These are phyloP conservation scores for Littorina saxatilis DNA, from an alignment of 1,140 invertebrate species.

Conservation along the genomic window DNA sequence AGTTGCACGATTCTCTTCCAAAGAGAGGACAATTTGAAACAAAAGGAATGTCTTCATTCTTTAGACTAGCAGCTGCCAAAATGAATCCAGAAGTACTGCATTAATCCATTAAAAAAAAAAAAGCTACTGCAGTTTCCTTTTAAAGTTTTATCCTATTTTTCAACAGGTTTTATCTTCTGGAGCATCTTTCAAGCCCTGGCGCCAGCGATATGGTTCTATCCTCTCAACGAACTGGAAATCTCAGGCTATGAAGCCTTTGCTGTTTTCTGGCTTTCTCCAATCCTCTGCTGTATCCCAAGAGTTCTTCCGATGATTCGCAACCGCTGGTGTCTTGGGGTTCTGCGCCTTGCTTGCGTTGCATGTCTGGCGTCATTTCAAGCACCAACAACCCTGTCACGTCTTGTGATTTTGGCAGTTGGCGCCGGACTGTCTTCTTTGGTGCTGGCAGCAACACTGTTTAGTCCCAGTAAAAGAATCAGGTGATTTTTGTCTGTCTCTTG, in stretches of 20 bases:
- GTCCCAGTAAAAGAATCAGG: constrained; percentile 59
- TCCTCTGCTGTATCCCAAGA: constrained; percentile 59
- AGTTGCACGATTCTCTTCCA: too few relatives aligned
- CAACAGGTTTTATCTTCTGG: constrained; percentile 75
- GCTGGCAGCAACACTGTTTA: constrained; percentile 68
- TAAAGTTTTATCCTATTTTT: too few relatives aligned
- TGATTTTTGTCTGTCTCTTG: too few relatives aligned
- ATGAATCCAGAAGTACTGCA: too few relatives aligned
- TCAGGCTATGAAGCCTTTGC: constrained; percentile 75
- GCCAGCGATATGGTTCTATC: constrained; percentile 77
- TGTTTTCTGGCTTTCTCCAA: constrained; percentile 67
- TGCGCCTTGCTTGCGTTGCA: constrained; percentile 62
- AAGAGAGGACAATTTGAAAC: too few relatives aligned
- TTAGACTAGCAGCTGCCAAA: too few relatives aligned
- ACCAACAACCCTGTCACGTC: constrained; percentile 64
- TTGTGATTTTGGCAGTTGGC: constrained; percentile 68
- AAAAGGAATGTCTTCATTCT: too few relatives aligned
- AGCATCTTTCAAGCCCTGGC: constrained; percentile 73
- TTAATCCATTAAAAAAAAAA: too few relatives aligned
- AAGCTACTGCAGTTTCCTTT: too few relatives aligned
- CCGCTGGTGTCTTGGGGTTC: constrained; percentile 55
- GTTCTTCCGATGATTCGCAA: constrained; percentile 61
- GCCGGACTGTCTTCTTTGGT: constrained; percentile 66
- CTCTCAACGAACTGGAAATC: constrained; percentile 75
- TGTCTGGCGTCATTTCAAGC: constrained; percentile 72